phyloP scores from a whole-genome alignment of 2,113 vertebrate species.

The Serilophus lunatus region DNA sequence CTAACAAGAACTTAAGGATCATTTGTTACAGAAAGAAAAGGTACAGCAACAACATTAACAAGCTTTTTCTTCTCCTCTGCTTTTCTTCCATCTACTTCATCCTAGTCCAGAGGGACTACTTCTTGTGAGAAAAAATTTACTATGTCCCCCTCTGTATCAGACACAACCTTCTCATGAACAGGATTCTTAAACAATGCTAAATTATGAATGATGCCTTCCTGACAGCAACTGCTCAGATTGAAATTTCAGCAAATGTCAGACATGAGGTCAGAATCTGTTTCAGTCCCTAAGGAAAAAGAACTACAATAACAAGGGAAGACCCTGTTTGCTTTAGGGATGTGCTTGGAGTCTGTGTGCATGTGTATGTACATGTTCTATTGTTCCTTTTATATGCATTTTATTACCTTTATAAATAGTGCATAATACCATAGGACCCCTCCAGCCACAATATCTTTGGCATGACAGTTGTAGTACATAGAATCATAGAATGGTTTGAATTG shows the following conservation, averaged over 20 bases:
- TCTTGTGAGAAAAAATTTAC: neutral
- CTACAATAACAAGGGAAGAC: neutral
- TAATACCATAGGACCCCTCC: neutral
- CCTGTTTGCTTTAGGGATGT: neutral
- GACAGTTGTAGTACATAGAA: neutral
- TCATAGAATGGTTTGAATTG: neutral
- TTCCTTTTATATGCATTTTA: neutral
- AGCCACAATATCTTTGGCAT: neutral
- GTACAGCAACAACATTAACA: neutral
- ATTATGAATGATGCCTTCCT: neutral
- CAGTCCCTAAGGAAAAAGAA: neutral
- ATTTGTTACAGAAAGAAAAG: neutral
- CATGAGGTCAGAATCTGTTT: neutral
- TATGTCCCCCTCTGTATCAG: neutral
- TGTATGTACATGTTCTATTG: neutral
- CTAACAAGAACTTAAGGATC: neutral
- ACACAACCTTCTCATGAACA: neutral
- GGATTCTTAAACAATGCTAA: neutral
- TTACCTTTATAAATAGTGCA: neutral
- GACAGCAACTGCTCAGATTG: neutral
- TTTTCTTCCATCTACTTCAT: neutral
- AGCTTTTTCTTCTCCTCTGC: neutral
- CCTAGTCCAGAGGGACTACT: neutral
- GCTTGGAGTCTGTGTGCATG: neutral
- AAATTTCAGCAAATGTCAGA: conserved; percentile 5